phyloP scores from a whole-genome alignment of 2,888 invertebrate species.

The Dynastes maya region DNA sequence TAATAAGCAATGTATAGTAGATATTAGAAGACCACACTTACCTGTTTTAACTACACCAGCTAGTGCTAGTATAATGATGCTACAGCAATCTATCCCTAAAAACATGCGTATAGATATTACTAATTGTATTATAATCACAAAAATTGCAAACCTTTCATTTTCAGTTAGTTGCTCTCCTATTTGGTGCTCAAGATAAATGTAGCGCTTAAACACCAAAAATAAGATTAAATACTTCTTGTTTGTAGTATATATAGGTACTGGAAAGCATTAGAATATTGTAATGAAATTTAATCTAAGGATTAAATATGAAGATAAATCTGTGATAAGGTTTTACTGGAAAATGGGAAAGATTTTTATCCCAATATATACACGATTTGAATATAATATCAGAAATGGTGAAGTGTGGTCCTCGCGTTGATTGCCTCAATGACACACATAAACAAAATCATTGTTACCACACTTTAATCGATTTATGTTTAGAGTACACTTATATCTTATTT shows the following conservation, averaged over 20 bases:
- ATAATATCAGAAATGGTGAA: no score
- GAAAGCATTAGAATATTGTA: not conserved
- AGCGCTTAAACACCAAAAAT: not conserved
- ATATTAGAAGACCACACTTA: not conserved
- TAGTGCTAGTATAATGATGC: not conserved
- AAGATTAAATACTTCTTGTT: not conserved
- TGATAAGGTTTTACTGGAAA: conserved; percentile 1
- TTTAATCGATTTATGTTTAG: no score
- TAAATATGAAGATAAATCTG: conserved; percentile 3
- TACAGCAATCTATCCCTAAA: not conserved
- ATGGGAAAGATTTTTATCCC: not conserved
- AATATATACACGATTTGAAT: not conserved
- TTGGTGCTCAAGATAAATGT: no score
- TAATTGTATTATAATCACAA: not conserved
- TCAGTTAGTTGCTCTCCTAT: no score
- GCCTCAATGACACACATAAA: no score
- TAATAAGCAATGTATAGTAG: not conserved
- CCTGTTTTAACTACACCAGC: not conserved
- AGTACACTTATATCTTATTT: no score
- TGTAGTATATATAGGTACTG: conserved; percentile 1
- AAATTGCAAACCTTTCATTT: no score
- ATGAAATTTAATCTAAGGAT: not conserved
- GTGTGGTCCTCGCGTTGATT: no score
- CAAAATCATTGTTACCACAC: no score
- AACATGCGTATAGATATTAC: not conserved